Base-by-base conservation (phyloP, 2,888 invertebrate genomes). In the Hirtodrosophila trivittata region DNA sequence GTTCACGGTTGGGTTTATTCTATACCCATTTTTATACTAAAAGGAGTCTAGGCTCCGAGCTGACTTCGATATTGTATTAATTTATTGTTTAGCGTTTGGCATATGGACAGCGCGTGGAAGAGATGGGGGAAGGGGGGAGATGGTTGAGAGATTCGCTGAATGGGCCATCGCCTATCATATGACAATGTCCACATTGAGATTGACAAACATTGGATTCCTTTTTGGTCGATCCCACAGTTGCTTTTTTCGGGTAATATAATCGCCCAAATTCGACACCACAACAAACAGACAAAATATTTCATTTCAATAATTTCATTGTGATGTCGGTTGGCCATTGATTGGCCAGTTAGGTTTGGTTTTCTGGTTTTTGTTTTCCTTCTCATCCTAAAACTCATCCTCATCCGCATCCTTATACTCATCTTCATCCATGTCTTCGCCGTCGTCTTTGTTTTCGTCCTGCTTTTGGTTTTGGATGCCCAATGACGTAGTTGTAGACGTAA, bases 221-320 rank as follows among this genome's bases (percentile, higher is more conserved):
- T 41, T 39, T 33, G 35, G 13, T 26, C 18, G 16, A 18, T 38
- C 26, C 26, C 26, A 10, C 49, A 10, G 35, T 21, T 46, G 57
- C 47, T 55, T 55, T 56, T 70, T n/a, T n/a, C n/a, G 52, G 51
- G 71, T 85, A 85, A 78, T 50, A 66, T 62, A 82, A 85, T 82
- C 75, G 50, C 51, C 42, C 33, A 59, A 85, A 85, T 59, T 75
- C 62, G 75, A 81, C 70, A 75, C 75, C 82, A 67, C 42, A 38
- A 43, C 45, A 75, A 75, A 73, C 71, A 72, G 57, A 43, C 42
- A 33, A 58, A 50, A 38, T 16, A 70, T 81, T 75, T 82, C 41
- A 78, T 81, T 81, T 78, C 67, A 74, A 84, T 81, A 71, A 85
- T 66, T 77, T 72, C 69, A 58, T 71, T 71, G 47, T 38, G 69